Evolutionary conservation across 1,140 invertebrate genomes (phyloP).

Genomic region (Samia ricini): DNA sequence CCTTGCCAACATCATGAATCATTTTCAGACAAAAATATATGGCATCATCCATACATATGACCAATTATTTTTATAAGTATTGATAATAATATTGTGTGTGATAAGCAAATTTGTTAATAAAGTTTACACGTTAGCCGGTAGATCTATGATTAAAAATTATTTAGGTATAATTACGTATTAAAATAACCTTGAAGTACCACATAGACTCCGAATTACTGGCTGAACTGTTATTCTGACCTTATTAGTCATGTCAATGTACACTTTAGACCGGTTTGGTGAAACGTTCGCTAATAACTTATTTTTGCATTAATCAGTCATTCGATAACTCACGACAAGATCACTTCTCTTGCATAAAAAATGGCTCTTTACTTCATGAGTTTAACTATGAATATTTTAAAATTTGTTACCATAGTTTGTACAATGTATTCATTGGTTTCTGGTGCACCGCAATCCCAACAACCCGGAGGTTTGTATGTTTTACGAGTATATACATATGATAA

Average conservation of each 20-base stretch:
- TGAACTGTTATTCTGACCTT: neutral
- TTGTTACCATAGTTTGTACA: neutral
- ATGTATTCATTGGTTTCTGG: neutral
- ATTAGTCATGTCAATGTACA: neutral
- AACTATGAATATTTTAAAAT: neutral
- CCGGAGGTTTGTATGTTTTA: neutral
- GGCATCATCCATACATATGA: no score
- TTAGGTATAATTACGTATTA: no score
- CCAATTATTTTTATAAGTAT: no score
- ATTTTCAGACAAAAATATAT: no score
- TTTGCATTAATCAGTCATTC: neutral
- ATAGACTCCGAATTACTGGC: neutral
- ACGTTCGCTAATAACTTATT: constrained; percentile 2
- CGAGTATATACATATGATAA: no score
- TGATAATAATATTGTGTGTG: no score
- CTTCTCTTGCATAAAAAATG: neutral
- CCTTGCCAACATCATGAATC: no score
- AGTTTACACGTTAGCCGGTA: no score
- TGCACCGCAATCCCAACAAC: neutral
- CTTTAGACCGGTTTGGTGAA: constrained; percentile 10
- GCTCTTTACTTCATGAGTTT: neutral
- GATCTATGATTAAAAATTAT: no score
- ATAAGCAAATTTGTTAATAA: no score
- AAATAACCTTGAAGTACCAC: neutral
- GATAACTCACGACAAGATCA: neutral